These are phyloP conservation scores for Macrotus californicus DNA, from an alignment of 2,113 vertebrate genomes.

Conservation along the genomic window DNA sequence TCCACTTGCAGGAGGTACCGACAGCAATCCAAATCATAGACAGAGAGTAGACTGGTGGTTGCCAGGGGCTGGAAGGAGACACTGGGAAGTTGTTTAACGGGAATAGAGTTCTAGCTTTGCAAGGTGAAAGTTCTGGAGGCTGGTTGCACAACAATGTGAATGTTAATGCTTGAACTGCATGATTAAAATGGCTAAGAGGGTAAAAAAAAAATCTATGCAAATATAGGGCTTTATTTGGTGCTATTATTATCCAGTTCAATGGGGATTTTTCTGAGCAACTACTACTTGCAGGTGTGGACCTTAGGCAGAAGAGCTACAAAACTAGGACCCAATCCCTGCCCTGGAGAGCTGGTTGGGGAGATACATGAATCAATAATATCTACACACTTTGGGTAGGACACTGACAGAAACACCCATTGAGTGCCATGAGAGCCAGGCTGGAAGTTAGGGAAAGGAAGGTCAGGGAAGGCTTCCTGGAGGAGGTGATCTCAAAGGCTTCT, in stretches of 20 bases:
- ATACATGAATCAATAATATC: not conserved
- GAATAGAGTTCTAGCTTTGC: not conserved
- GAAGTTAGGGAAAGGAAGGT: not conserved
- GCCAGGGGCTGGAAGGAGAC: not conserved
- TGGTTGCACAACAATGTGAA: not conserved
- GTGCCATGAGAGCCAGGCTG: not conserved
- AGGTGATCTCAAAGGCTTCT: not conserved
- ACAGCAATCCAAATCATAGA: not conserved
- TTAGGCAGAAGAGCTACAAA: not conserved
- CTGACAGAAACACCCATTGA: not conserved
- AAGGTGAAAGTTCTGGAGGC: not conserved
- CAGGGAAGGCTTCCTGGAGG: conserved; percentile 1
- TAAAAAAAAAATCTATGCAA: not conserved
- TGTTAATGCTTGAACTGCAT: not conserved
- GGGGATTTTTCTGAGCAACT: not conserved
- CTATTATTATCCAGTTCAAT: not conserved
- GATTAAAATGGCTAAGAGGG: not conserved
- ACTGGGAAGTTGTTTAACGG: not conserved
- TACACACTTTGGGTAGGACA: not conserved
- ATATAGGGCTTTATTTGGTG: not conserved
- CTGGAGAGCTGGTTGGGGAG: not conserved
- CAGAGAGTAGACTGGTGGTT: not conserved
- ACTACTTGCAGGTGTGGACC: fast-evolving
- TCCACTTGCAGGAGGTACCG: not conserved
- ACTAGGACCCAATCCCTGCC: not conserved